Evolutionary conservation across 2,113 vertebrate species (phyloP).

Genomic region (Neotoma lepida): DNA sequence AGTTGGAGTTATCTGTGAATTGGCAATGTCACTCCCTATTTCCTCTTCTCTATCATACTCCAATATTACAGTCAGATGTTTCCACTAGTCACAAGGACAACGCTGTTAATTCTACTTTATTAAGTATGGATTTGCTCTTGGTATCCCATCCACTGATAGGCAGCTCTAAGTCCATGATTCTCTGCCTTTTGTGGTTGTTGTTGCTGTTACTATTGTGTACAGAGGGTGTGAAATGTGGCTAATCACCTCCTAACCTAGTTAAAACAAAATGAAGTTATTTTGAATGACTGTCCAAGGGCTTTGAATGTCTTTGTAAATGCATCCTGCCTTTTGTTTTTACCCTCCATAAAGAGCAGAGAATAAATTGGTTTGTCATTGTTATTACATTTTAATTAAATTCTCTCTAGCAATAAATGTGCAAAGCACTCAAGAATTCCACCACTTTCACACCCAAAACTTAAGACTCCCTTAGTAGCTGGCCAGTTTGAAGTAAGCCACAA

Average conservation of each 20-base stretch:
- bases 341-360: not conserved
- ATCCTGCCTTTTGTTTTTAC: not conserved
- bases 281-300: not conserved
- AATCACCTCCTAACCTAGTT: not conserved
- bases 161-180: not conserved
- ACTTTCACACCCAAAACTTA: not conserved
- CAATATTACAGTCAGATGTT: not conserved
- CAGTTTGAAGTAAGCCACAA: not conserved
- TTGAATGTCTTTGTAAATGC: slow-evolving; percentile 4
- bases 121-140: not conserved
- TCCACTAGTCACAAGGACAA: not conserved
- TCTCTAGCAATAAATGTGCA: not conserved
- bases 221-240: not conserved
- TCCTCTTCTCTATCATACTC: not conserved
- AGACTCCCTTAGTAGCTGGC: not conserved
- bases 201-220: not conserved
- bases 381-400: not conserved
- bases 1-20: not conserved
- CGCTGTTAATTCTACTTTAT: not conserved
- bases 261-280: slow-evolving; percentile 29
- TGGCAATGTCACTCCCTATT: not conserved
- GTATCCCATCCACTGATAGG: not conserved
- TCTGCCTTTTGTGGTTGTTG: not conserved
- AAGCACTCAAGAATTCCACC: not conserved
- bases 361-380: slow-evolving; percentile 4